A percentile compares a stretch with the other conserved stretches of the same genome.
Conservation (phyloP, 2,797 vertebrate species). For the Moxostoma hubbsi region DNA sequence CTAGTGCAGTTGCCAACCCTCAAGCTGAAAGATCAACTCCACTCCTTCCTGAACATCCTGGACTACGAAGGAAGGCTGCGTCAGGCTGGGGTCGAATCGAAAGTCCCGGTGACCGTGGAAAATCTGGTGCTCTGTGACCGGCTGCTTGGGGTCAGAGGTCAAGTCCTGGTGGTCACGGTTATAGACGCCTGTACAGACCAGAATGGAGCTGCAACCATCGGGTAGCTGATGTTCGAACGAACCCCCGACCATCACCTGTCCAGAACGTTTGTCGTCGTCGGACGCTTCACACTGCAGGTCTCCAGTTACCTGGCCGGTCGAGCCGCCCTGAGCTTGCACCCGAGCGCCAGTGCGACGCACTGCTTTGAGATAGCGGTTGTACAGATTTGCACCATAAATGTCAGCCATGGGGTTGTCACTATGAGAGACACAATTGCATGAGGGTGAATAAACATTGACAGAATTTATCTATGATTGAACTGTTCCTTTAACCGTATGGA, state of each 20-base stretch:
- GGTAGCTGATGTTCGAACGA: slow-evolving; percentile 63
- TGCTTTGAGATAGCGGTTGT: slow-evolving; percentile 86
- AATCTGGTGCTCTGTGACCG: slow-evolving; percentile 67
- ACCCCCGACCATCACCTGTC: slow-evolving; percentile 46
- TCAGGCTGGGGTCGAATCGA: slow-evolving; percentile 83
- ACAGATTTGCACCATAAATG: slow-evolving; percentile 95
- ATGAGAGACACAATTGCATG: slow-evolving; percentile 17
- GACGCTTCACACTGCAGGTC: slow-evolving; percentile 28
- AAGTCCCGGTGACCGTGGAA: slow-evolving; percentile 97
- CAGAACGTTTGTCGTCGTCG: slow-evolving; percentile 51
- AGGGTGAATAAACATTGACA: background rate
- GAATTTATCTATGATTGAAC: no score
- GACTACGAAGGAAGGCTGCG: slow-evolving; percentile 84
- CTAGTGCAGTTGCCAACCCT: slow-evolving; percentile 80
- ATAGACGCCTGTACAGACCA: slow-evolving; percentile 95
- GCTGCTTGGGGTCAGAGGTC: slow-evolving; percentile 54
- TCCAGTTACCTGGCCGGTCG: slow-evolving; percentile 41
- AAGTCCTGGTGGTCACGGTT: slow-evolving; percentile 66
- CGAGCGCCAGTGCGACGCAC: slow-evolving; percentile 62
- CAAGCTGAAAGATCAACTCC: slow-evolving; percentile 83
- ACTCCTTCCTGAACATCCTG: slow-evolving; percentile 89
- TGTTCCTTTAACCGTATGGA: background rate
- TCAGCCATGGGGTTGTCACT: slow-evolving; percentile 98
- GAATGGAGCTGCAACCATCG: slow-evolving; percentile 84
- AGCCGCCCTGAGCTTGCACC: slow-evolving; percentile 66